phyloP scores from a whole-genome alignment of 1,140 invertebrate species.

The Temnothorax nylanderi region DNA sequence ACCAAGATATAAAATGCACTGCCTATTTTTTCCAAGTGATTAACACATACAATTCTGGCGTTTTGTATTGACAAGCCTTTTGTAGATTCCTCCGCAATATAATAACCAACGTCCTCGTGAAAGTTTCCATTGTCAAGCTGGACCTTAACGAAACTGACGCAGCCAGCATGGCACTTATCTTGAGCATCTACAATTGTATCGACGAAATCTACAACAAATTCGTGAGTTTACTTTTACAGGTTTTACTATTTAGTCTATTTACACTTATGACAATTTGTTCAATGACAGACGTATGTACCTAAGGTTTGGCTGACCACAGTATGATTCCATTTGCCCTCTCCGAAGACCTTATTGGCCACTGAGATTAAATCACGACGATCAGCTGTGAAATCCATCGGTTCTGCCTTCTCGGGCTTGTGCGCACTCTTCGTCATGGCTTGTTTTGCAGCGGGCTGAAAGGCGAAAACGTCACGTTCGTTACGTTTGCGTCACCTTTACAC shows the following conservation, averaged over 20 bases:
- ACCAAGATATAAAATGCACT: neutral
- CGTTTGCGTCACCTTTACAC: neutral
- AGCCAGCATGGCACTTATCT: conserved; percentile 48
- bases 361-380: conserved; percentile 67
- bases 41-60: conserved; percentile 71
- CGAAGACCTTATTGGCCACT: conserved; percentile 74
- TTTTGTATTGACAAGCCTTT: conserved; percentile 75
- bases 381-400: neutral
- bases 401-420: conserved; percentile 6
- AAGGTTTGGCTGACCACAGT: conserved; percentile 75
- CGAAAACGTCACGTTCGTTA: neutral
- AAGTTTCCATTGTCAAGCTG: conserved; percentile 74
- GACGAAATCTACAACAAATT: conserved; percentile 50
- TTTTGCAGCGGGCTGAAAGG: conserved; percentile 16
- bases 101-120: conserved; percentile 78
- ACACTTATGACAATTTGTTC: neutral
- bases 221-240: neutral
- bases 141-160: conserved; percentile 49
- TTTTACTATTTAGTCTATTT: neutral
- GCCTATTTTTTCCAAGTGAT: neutral
- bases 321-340: conserved; percentile 76
- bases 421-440: neutral
- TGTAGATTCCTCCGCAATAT: conserved; percentile 60
- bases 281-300: conserved; percentile 60
- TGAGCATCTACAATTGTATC: conserved; percentile 34